Evolutionary conservation across 1,140 invertebrate genomes (phyloP).

Genomic region (Gonioctena quinquepunctata): DNA sequence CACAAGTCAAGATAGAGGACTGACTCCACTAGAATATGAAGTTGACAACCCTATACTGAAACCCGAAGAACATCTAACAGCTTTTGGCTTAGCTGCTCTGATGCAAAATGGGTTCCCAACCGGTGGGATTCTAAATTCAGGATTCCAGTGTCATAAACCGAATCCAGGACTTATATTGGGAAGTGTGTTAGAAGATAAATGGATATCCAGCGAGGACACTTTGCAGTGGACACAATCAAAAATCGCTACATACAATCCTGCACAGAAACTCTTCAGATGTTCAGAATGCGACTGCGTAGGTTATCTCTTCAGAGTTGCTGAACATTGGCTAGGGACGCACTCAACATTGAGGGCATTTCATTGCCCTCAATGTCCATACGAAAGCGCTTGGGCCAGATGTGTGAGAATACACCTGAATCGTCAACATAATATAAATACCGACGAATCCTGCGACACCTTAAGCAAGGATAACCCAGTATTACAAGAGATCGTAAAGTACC

Average conservation of each 20-base stretch:
- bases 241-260: constrained; percentile 72
- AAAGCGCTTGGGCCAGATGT: constrained; percentile 74
- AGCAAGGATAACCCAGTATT: constrained; percentile 74
- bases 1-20: constrained; percentile 48
- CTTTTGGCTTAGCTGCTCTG: constrained; percentile 70
- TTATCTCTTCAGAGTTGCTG: constrained; percentile 76
- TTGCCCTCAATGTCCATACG: constrained; percentile 73
- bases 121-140: constrained; percentile 61
- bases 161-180: constrained; percentile 47
- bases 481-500: constrained; percentile 72
- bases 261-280: constrained; percentile 74
- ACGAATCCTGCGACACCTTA: constrained; percentile 62
- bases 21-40: constrained; percentile 56
- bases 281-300: constrained; percentile 78
- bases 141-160: constrained; percentile 58
- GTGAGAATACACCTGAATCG: constrained; percentile 73
- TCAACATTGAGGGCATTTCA: constrained; percentile 74
- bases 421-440: constrained; percentile 67
- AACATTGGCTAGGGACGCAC: constrained; percentile 83
- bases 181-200: constrained; percentile 65
- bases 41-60: constrained; percentile 60
- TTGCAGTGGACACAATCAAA: constrained; percentile 72
- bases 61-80: constrained; percentile 68
- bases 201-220: constrained; percentile 69
- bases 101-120: constrained; percentile 74